Conservation (phyloP, 23 tunicate species). For the Oikopleura albicans region DNA sequence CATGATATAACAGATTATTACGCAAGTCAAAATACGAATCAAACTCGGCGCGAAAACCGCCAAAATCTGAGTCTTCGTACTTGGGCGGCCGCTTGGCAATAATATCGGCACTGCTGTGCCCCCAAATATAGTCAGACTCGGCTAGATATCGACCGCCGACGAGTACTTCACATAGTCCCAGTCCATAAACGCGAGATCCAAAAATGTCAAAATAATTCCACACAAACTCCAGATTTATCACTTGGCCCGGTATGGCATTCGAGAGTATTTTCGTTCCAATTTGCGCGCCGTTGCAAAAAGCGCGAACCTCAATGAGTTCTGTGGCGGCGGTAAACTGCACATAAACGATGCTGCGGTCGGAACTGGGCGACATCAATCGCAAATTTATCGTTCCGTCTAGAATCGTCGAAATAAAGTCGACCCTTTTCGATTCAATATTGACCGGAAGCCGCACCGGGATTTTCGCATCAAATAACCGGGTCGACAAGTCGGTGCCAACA, state of each 20-base stretch:
- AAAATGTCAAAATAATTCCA: not conserved
- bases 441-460: not conserved
- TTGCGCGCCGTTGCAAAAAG: not conserved
- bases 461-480: not conserved
- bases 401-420: not conserved
- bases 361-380: not conserved
- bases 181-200: not conserved
- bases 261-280: not conserved
- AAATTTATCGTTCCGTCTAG: slow-evolving; percentile 11
- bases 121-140: slow-evolving; percentile 2
- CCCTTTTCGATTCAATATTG: not conserved
- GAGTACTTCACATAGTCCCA: not conserved
- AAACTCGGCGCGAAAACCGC: not conserved
- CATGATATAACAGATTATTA: not conserved
- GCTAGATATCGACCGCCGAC: not conserved
- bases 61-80: not conserved
- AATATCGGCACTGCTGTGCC: not conserved
- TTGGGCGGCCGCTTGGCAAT: not conserved
- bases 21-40: not conserved
- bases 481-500: not conserved
- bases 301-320: not conserved
- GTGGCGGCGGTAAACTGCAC: not conserved
- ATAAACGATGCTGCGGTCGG: not conserved
- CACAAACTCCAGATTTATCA: not conserved
- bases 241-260: not conserved